Evolutionary conservation across 2,888 invertebrate genomes (phyloP), one percentile per base, ranked within the genome.

Genomic region (Leptura quadrifasciata): DNA sequence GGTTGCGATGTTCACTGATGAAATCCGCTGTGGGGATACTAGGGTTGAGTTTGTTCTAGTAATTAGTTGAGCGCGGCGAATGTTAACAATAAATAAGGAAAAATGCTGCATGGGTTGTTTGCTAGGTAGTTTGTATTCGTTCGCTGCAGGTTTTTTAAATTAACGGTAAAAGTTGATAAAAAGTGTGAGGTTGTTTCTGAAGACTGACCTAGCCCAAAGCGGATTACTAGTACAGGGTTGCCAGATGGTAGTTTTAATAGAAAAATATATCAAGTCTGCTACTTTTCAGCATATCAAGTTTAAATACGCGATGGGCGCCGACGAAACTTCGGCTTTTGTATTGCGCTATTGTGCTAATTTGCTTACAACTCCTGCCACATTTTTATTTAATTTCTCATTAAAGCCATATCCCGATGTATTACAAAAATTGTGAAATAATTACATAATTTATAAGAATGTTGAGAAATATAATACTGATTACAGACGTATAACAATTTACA

Each of bases 1-100:
- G 78, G 75, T 79, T 79, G 81, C 75, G 79, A 80, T 76, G 81
- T 75, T 71, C 77, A 76, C 78, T 79, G 80, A 78, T 78, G 80
- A 80, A 79, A 79, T 80, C 70, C 78, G 67, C 63, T 71, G 70
- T 60, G 20, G 60, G 52, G 61, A 67, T 57, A 61, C 81, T 76
- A 81, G 80, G 82, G 82, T 79, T 74, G 76, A 72, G 63, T 75
- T 71, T 76, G 75, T 71, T 71, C 76, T 75, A 76, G 71, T 80
- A 68, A 39, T 58, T 69, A 69, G 69, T 60, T 58, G 27, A 57
- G 68, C 8, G 6, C 27, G 15, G 1, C 9, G n/a, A 60, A 27
- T 27, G 39, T 47, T 47, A 47, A 47, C 47, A 47, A 47, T 47
- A 47, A 47, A 47, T n/a, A 47, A 47, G n/a, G 15, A 47, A 47